Conservation (phyloP, 2,797 vertebrate genomes). For the Sebastolobus altivelis region DNA sequence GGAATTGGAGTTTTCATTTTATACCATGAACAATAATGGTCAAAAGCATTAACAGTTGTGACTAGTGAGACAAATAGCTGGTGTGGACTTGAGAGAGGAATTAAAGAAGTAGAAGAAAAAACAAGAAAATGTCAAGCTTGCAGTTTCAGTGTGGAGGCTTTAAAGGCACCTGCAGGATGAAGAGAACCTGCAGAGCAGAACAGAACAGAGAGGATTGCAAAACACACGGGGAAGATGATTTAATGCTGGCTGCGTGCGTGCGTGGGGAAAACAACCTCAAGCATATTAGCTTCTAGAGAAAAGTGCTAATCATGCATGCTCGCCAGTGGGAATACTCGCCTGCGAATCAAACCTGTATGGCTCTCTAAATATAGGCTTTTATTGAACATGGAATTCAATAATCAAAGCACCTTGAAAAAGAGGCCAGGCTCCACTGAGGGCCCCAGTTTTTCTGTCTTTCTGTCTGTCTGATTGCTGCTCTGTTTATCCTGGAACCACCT, state of each 20-base stretch:
- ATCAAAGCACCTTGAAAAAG: slow-evolving; percentile 45
- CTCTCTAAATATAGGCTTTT: slow-evolving; percentile 47
- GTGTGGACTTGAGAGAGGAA: slow-evolving; percentile 11
- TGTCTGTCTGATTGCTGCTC: slow-evolving; percentile 38
- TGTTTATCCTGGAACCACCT: slow-evolving; percentile 77
- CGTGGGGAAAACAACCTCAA: slow-evolving; percentile 64
- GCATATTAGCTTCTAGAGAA: slow-evolving; percentile 66
- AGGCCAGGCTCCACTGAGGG: slow-evolving; percentile 8
- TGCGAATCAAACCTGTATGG: slow-evolving; percentile 23
- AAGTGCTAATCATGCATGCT: slow-evolving; percentile 75
- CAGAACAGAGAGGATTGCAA: slow-evolving; percentile 72
- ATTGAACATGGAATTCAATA: slow-evolving; percentile 69
- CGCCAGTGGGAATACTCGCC: slow-evolving; percentile 57
- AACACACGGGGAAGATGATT: slow-evolving; percentile 72
- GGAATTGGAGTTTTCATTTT: slow-evolving; percentile 51
- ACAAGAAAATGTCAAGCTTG: slow-evolving; percentile 49
- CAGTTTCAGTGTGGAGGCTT: slow-evolving; percentile 38
- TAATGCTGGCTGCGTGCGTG: slow-evolving; percentile 64
- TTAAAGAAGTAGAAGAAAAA: slow-evolving; percentile 27
- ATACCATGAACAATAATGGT: background rate
- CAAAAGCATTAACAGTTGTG: slow-evolving; percentile 61
- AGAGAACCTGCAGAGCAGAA: slow-evolving; percentile 60
- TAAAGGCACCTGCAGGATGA: slow-evolving; percentile 61
- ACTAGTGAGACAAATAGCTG: slow-evolving; percentile 65
- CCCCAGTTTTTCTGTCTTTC: background rate